Evolutionary conservation across 2,888 invertebrate genomes (phyloP), one percentile per base, ranked within the genome.

Genomic region (Eristalis pertinax): DNA sequence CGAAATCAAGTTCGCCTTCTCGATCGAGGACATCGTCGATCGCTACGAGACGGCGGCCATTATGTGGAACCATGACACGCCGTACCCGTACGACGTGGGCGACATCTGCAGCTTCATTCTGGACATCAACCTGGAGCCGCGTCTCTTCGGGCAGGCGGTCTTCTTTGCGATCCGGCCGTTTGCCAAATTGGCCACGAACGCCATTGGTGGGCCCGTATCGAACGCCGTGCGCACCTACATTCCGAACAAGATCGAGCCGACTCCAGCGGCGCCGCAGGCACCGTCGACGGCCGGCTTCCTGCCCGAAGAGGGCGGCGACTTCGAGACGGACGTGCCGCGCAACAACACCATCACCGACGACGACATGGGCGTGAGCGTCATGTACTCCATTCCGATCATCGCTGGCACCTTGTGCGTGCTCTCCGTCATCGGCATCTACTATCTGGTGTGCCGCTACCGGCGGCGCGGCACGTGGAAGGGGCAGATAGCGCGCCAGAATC

Each of bases 141-240:
- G 92, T 0, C 90, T 94, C 3, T 89, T 94, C 43, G 94, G 94
- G 77, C 93, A 93, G 84, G 93, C 94, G 1, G 90, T 94, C 72
- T 95, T 94, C 89, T 93, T 95, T 83, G 94, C 94, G 4, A 91
- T 95, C 2, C 92, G 94, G 41, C 94, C 94, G 1, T 94, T 92
- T 89, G 93, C 94, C 3, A 93, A 93, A 79, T 89, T 92, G 41
- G 92, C 92, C 0, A 90, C 91, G 5, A 86, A 86, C 58, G 77
- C 92, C 0, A 89, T 90, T n/a, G 91, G 93, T 1, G 94, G 94
- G 8, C 93, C 94, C 0, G 90, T 94, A 38, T 95, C 95, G 2
- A 95, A 95, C 90, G 94, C 94, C 91, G 94, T 94, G 1, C 91
- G 94, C 22, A 93, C 94, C 5, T 92, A 93, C 78, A 93, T 95